Evolutionary conservation across 2,113 vertebrate species (phyloP), one percentile per base, ranked within the genome.

Genomic region (Lycaon pictus): DNA sequence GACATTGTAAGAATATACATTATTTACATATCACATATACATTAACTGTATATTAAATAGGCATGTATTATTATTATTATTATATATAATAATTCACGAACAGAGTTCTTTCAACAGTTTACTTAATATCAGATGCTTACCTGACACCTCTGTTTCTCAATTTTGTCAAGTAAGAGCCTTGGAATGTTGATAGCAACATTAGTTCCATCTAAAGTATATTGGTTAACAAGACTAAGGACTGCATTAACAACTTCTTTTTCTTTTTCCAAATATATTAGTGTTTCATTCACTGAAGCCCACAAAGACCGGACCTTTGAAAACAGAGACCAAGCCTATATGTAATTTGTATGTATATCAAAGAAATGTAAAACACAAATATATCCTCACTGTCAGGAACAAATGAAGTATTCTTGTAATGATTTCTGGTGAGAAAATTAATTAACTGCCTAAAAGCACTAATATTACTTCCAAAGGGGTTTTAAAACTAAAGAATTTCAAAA

Each of bases 271-370:
- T 97, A 63, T 0, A 62, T 95, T 62, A 99, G 90, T 27, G 97
- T 98, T 97, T 97, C 98, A 80, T 98, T 98, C 90, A 99, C 85
- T 91, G 81, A 51, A 2, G 97, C 87, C 99, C 99, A 99, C 97
- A 99, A 98, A 90, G 90, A 95, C 12, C 99, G 99, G 92, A 99
- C 99, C 99, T 99, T 98, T 93, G 27, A 97, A 98, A 2, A 96
- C 11, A 94, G 16, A 97, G 4, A 93, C 6, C 93, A 90, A 72
- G 15, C 95, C 71, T 63, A 84, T 29, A 87, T 2, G 63, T 51
- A 95, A 93, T 56, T 55, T 60, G 7, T 55, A 89, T 7, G n/a
- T 13, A 83, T 2, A 56, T 72, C 93, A 79, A 90, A 88, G 65
- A 96, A 95, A 90, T 48, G 7, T 60, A 62, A 62, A 91, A 74